Percentiles rank a stretch among this genome's conserved stretches.
Evolutionary conservation across 2,797 vertebrate genomes (phyloP).

Genomic region (Vespertilio murinus): DNA sequence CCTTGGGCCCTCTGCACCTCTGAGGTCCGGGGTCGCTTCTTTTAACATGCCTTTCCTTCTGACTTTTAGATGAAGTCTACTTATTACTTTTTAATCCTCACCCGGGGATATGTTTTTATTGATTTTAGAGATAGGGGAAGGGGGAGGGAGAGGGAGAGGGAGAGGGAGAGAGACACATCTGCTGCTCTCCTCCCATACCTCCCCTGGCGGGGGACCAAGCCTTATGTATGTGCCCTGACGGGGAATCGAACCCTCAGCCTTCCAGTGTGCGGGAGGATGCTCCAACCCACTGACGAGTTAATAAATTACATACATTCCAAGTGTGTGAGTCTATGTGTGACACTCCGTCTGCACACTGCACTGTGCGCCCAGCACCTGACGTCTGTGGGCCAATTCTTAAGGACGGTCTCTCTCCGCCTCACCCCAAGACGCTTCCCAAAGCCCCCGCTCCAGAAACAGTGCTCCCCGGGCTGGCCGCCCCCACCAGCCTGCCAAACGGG

Average conservation of each 20-base stretch:
- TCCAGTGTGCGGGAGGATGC: neutral
- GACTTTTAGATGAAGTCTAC: neutral
- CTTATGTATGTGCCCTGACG: neutral
- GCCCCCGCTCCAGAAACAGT: neutral
- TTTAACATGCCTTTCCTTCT: neutral
- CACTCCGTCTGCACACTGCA: accelerated
- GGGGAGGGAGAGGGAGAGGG: neutral
- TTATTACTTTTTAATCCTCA: neutral
- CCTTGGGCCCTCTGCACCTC: neutral
- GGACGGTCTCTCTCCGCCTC: neutral
- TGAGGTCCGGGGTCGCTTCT: neutral
- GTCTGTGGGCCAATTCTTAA: neutral
- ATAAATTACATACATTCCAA: too few species aligned
- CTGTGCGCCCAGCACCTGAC: neutral
- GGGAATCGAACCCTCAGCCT: neutral
- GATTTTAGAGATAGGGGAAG: neutral
- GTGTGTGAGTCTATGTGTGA: neutral
- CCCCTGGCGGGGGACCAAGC: neutral
- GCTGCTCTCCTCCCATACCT: neutral
- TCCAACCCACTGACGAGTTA: neutral
- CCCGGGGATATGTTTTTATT: neutral
- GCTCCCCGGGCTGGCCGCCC: neutral
- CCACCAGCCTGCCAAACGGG: neutral
- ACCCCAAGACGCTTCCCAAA: neutral
- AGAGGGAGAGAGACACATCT: neutral